These are phyloP conservation scores for Brachionus plicatilis DNA, from an alignment of 1,140 invertebrate species.

Conservation along the genomic window DNA sequence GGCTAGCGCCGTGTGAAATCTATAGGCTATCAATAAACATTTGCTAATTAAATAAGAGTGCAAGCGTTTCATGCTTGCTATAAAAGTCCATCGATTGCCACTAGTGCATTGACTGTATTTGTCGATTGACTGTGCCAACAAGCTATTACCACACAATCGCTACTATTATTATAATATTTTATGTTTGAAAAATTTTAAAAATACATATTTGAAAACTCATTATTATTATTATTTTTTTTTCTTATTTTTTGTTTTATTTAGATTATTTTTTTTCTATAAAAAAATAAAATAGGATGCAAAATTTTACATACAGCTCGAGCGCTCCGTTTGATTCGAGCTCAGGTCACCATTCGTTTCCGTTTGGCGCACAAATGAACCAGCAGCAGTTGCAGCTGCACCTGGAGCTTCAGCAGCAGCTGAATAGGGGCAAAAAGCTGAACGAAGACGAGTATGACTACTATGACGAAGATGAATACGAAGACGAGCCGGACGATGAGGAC, in stretches of 20 bases:
- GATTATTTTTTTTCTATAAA: neutral
- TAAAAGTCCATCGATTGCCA: neutral
- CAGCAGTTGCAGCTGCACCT: constrained; percentile 2
- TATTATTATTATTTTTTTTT: neutral
- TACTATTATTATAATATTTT: constrained; percentile 10
- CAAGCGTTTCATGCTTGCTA: neutral
- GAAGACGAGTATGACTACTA: neutral
- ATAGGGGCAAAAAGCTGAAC: neutral
- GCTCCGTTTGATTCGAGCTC: neutral
- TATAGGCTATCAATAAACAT: neutral
- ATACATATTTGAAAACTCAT: neutral
- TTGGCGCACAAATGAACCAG: neutral
- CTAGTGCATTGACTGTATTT: neutral
- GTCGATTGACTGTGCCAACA: neutral
- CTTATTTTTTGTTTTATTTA: neutral
- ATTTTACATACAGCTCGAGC: neutral
- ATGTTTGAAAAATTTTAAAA: neutral
- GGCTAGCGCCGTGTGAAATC: neutral
- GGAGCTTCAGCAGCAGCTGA: neutral
- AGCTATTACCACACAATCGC: neutral
- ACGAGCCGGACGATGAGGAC: neutral
- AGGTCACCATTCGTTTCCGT: neutral
- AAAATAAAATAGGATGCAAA: neutral
- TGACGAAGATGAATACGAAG: neutral
- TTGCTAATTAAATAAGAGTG: neutral